Percentiles rank a stretch among this genome's conserved stretches.
phyloP scores from a whole-genome alignment of 2,888 invertebrate genomes.

The Ornithoptera alexandrae region DNA sequence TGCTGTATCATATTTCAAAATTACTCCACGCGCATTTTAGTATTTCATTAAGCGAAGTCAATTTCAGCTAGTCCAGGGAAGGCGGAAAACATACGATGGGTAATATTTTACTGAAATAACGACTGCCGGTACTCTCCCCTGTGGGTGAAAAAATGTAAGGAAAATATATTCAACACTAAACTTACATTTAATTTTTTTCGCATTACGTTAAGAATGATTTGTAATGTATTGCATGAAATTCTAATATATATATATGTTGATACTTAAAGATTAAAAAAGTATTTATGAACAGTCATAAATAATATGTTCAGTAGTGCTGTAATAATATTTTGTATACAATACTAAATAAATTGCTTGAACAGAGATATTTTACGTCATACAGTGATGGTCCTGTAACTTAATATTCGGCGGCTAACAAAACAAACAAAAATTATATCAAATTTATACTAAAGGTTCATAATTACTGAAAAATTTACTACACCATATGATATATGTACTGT shows the following conservation, averaged over 20 bases:
- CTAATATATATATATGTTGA: too few relatives aligned
- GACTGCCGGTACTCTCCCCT: constrained; percentile 48
- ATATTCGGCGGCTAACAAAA: too few relatives aligned
- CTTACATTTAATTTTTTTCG: constrained; percentile 1
- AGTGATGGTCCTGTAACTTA: too few relatives aligned
- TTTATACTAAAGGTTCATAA: too few relatives aligned
- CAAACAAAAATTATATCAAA: too few relatives aligned
- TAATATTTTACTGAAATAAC: constrained; percentile 60
- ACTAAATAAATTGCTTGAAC: too few relatives aligned
- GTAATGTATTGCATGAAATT: background rate
- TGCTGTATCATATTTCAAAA: constrained; percentile 20
- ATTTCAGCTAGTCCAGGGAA: constrained; percentile 47
- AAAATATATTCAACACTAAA: constrained; percentile 1
- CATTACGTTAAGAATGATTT: background rate
- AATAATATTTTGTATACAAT: too few relatives aligned
- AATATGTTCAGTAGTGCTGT: too few relatives aligned
- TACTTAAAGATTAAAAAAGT: too few relatives aligned
- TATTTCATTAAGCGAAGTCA: constrained; percentile 60
- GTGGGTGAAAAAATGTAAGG: constrained; percentile 51
- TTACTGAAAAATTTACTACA: too few relatives aligned
- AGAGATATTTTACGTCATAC: too few relatives aligned
- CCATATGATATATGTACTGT: background rate
- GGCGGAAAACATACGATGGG: constrained; percentile 51
- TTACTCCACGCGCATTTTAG: constrained; percentile 19
- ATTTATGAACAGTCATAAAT: too few relatives aligned